Percentiles rank a stretch among this genome's conserved stretches.
Evolutionary conservation across 2,888 invertebrate genomes (phyloP).

Genomic region (Mythimna impura): DNA sequence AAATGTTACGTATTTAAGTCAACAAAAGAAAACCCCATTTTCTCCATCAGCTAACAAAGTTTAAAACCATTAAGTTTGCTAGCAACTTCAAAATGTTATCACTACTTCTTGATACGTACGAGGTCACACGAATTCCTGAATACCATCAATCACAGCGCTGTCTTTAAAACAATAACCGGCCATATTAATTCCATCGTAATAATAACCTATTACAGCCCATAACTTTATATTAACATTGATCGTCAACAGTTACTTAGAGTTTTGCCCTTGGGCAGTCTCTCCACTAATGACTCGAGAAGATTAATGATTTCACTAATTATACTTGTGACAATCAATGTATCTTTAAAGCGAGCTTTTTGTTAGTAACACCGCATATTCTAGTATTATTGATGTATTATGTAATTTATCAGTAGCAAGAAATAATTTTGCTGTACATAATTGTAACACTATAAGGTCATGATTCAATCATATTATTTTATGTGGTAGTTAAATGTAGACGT

Average conservation of each 20-base stretch:
- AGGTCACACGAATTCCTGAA: constrained; percentile 69
- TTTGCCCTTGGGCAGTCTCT: constrained; percentile 85
- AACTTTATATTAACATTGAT: constrained; percentile 83
- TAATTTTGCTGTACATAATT: constrained; percentile 53
- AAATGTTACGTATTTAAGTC: constrained; percentile 60
- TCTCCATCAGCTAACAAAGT: neutral
- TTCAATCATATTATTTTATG: constrained; percentile 26
- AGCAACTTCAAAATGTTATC: constrained; percentile 58
- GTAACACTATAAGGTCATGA: constrained; percentile 49
- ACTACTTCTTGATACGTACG: constrained; percentile 37
- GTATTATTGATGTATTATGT: constrained; percentile 65
- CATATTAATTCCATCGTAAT: constrained; percentile 84
- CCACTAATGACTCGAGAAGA: constrained; percentile 85
- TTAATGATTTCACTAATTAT: constrained; percentile 89
- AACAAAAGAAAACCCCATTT: constrained; percentile 52
- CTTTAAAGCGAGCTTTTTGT: constrained; percentile 80
- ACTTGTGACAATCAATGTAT: constrained; percentile 86
- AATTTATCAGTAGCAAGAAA: constrained; percentile 60
- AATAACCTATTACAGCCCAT: constrained; percentile 85
- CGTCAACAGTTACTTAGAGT: constrained; percentile 86
- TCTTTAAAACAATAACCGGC: constrained; percentile 88
- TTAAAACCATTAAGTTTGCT: constrained; percentile 63
- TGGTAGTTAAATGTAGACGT: constrained; percentile 16
- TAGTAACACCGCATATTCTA: constrained; percentile 63
- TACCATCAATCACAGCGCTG: constrained; percentile 84